Conservation (phyloP, 2,113 vertebrate genomes). For the Cavia porcellus region DNA sequence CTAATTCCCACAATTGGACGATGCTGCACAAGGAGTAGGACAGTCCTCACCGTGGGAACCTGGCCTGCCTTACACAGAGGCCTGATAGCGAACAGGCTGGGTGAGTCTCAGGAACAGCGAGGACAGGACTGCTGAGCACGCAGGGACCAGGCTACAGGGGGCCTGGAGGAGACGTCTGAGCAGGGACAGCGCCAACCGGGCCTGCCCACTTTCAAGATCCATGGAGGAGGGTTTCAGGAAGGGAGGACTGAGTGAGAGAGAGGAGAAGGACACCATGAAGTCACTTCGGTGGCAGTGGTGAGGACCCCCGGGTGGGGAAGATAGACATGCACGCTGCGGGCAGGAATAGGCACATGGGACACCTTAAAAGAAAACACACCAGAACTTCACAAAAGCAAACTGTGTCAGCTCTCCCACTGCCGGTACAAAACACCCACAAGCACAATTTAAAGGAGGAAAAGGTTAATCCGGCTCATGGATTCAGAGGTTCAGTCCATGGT, state of each 20-base stretch:
- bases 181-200: background rate
- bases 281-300: background rate
- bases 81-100: background rate
- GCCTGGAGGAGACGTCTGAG: background rate
- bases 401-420: background rate
- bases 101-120: background rate
- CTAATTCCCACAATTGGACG: rapidly evolving
- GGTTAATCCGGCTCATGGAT: background rate
- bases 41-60: background rate
- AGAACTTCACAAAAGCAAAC: background rate
- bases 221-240: background rate
- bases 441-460: background rate
- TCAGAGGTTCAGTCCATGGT: background rate
- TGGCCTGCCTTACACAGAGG: background rate
- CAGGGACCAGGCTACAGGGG: no score
- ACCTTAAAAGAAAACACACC: background rate
- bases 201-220: background rate
- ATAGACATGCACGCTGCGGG: rapidly evolving
- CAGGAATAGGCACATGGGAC: background rate
- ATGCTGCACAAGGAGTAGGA: background rate
- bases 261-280: no score
- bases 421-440: background rate
- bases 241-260: background rate
- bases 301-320: rapidly evolving
- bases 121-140: background rate